Conservation (phyloP, 2,888 invertebrate species). For the Arenicola marina region DNA sequence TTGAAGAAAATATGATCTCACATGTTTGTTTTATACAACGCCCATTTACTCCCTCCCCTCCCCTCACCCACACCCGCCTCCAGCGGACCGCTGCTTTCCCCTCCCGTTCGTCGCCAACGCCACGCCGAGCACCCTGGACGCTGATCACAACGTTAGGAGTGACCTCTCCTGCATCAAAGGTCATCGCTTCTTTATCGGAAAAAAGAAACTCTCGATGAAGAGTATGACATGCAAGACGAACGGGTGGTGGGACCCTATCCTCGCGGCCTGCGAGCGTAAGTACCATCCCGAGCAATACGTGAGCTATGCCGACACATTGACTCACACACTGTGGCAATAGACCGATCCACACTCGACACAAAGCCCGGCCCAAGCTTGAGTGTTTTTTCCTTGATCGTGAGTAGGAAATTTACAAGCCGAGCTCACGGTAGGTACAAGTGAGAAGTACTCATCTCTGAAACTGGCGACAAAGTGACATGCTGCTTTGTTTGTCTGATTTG, state of each 20-base stretch:
- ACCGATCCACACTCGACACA: too few species aligned
- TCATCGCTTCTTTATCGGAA: slow-evolving; percentile 15
- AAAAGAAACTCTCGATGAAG: not conserved
- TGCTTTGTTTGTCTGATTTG: too few species aligned
- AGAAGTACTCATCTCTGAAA: too few species aligned
- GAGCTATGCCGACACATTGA: too few species aligned
- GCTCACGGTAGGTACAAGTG: too few species aligned
- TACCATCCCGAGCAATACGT: too few species aligned
- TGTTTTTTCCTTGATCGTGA: too few species aligned
- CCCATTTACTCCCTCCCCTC: not conserved
- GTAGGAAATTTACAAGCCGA: too few species aligned
- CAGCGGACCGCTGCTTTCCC: slow-evolving; percentile 32
- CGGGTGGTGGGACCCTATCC: slow-evolving; percentile 30
- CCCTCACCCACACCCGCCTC: not conserved
- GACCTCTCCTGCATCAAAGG: slow-evolving; percentile 31
- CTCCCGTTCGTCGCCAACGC: slow-evolving; percentile 34
- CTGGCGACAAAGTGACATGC: too few species aligned
- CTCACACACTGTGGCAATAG: too few species aligned
- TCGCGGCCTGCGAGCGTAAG: slow-evolving; percentile 32
- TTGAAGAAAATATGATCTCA: too few species aligned
- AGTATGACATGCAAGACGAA: slow-evolving; percentile 29
- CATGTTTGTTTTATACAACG: not conserved
- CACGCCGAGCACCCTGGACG: slow-evolving; percentile 26
- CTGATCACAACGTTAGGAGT: slow-evolving; percentile 13
- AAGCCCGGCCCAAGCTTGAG: too few species aligned